These are phyloP conservation scores for Ctenosaura bakeri DNA, from an alignment of 2,797 vertebrate genomes.

Conservation along the genomic window DNA sequence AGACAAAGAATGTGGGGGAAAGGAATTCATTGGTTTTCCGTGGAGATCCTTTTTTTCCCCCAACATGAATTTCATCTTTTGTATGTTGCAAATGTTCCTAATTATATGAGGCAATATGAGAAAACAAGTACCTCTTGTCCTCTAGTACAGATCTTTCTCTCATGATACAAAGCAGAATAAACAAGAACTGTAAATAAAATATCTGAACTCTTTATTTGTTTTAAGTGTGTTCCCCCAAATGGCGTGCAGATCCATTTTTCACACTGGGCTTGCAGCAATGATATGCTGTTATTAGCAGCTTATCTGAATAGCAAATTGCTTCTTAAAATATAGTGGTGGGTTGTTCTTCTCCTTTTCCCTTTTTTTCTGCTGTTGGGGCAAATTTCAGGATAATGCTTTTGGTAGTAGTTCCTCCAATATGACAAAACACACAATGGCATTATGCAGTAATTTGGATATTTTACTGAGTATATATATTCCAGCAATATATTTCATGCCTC, in stretches of 20 bases:
- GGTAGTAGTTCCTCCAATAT: constrained; percentile 66
- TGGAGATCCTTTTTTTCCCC: background rate
- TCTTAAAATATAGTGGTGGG: constrained; percentile 57
- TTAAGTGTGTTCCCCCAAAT: constrained; percentile 37
- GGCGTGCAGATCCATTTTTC: constrained; percentile 38
- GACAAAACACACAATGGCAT: constrained; percentile 79
- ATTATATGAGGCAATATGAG: constrained; percentile 15
- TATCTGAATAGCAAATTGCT: constrained; percentile 56
- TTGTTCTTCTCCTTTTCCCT: background rate
- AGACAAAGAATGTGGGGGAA: background rate
- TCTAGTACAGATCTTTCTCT: background rate
- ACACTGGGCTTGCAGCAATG: constrained; percentile 26
- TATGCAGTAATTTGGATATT: constrained; percentile 77
- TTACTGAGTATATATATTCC: constrained; percentile 79
- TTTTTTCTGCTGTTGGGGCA: constrained; percentile 44
- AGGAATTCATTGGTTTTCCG: background rate
- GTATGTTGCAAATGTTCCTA: background rate
- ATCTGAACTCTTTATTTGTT: constrained; percentile 25
- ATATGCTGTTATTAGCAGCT: constrained; percentile 54
- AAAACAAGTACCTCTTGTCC: background rate
- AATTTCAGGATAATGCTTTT: constrained; percentile 74
- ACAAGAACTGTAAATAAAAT: constrained; percentile 15
- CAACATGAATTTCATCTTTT: background rate
- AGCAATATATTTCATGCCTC: constrained; percentile 79
- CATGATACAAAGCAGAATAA: constrained; percentile 24